Base-by-base conservation (phyloP, 2,888 invertebrate genomes). In the Macrosiphum euphorbiae region DNA sequence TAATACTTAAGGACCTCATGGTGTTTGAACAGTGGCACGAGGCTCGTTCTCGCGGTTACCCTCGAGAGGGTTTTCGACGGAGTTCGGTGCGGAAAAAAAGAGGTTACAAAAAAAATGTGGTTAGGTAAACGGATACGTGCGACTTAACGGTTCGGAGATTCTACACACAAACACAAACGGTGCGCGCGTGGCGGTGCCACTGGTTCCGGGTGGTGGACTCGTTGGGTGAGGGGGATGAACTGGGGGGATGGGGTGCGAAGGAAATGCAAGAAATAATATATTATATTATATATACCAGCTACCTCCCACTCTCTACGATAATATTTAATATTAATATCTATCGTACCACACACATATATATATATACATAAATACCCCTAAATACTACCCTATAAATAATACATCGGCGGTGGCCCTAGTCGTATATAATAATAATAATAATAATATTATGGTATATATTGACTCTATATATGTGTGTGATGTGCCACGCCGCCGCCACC, bases 71-170 rank as follows among this genome's bases (percentile, higher is more conserved):
- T 94, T 94, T 35, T 47, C 13, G 89, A 44, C 93, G 84, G 41
- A 16, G 24, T 24, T 52, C 10, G 78, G 78, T 78, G 67, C 8
- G 50, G 50, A 35, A 88, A 26, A 87, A 87, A 90, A 93, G 55
- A 87, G 35, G 78, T 35, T 35, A 47, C 4, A 20, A 44, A 78
- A 61, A 44, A 89, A 84, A 84, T 28, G 86, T 26, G 86, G 90
- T 90, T 26, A 87, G 94, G 86, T 90, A 90, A 94, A 90, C 94
- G 94, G 85, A 94, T 90, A 90, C 89, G 86, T 90, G 90, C 35
- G 94, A 50, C 90, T 90, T 90, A 85, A 90, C 87, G 94, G 94
- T 90, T 90, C 85, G 94, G 52, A 94, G 94, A 94, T 94, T 67
- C 58, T 58, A 85, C 61, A 10, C 11, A 55, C 78, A 5, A 11